Evolutionary conservation across 2,888 invertebrate genomes (phyloP).

Genomic region (Prenolepis imparis): DNA sequence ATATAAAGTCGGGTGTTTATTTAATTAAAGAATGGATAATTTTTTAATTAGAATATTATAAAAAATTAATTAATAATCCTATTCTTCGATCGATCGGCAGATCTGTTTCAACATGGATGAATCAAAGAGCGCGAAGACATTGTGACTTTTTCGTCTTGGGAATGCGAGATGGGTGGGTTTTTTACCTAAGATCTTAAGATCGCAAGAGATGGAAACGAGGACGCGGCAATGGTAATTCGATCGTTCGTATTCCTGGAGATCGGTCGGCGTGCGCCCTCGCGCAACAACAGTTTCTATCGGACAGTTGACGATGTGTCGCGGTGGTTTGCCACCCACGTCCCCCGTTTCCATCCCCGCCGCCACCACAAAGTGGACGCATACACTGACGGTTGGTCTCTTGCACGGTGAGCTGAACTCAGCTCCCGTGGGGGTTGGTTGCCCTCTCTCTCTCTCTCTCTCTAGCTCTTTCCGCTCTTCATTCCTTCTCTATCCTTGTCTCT

Average conservation of each 20-base stretch:
- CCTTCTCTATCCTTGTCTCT: constrained; percentile 1
- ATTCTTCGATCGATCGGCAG: neutral
- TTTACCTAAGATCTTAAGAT: constrained; percentile 40
- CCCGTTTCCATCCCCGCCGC: constrained; percentile 35
- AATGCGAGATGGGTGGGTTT: constrained; percentile 35
- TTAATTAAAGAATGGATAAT: neutral
- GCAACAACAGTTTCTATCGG: constrained; percentile 64
- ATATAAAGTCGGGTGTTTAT: neutral
- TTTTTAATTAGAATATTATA: neutral
- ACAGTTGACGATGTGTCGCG: constrained; percentile 65
- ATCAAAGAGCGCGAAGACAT: neutral
- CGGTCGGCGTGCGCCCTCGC: constrained; percentile 62
- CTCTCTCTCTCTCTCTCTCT: constrained; percentile 26
- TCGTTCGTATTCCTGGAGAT: constrained; percentile 82
- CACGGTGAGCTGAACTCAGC: constrained; percentile 74
- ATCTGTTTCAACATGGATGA: neutral
- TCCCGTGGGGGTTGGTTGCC: constrained; percentile 66
- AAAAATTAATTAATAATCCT: neutral
- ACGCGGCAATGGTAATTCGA: constrained; percentile 76
- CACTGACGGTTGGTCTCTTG: constrained; percentile 59
- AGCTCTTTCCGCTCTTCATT: constrained; percentile 9
- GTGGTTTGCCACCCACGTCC: constrained; percentile 57
- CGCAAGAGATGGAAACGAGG: constrained; percentile 41
- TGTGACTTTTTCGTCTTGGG: neutral
- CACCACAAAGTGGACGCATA: constrained; percentile 49